phyloP scores from a whole-genome alignment of 2,888 invertebrate species.

The Laothoe populi region DNA sequence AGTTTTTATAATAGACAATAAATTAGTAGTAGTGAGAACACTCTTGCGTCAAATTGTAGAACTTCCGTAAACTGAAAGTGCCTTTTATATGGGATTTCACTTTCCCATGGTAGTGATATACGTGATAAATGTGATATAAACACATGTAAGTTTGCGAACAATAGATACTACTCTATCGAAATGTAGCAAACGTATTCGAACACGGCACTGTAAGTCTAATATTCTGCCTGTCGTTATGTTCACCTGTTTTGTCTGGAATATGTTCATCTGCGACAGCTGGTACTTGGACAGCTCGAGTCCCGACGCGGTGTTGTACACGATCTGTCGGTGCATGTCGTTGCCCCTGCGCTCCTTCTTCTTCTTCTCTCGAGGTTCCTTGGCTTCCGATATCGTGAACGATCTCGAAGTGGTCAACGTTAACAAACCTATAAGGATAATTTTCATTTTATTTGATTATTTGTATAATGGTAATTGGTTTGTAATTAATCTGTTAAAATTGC shows the following conservation, averaged over 20 bases:
- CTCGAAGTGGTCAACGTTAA: conserved; percentile 67
- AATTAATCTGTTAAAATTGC: too few relatives aligned
- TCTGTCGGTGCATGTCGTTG: conserved; percentile 69
- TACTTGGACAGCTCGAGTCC: conserved; percentile 87
- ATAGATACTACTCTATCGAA: too few relatives aligned
- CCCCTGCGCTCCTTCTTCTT: conserved; percentile 66
- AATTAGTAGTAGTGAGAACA: too few relatives aligned
- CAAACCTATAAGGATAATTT: conserved; percentile 49
- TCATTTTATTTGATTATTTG: neutral
- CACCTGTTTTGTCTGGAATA: conserved; percentile 91
- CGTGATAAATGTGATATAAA: too few relatives aligned
- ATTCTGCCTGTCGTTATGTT: neutral
- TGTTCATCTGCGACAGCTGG: conserved; percentile 88
- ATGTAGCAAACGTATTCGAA: too few relatives aligned
- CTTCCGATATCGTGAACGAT: conserved; percentile 75
- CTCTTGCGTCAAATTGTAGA: too few relatives aligned
- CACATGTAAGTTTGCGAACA: too few relatives aligned
- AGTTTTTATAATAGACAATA: too few relatives aligned
- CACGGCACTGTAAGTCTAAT: neutral
- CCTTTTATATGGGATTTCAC: too few relatives aligned
- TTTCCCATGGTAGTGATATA: too few relatives aligned
- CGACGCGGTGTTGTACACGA: conserved; percentile 84
- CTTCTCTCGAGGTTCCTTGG: conserved; percentile 60
- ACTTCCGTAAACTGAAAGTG: too few relatives aligned
- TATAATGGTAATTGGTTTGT: neutral